Base-by-base conservation (phyloP, 1,140 invertebrate genomes). In the Augochlora pura region DNA sequence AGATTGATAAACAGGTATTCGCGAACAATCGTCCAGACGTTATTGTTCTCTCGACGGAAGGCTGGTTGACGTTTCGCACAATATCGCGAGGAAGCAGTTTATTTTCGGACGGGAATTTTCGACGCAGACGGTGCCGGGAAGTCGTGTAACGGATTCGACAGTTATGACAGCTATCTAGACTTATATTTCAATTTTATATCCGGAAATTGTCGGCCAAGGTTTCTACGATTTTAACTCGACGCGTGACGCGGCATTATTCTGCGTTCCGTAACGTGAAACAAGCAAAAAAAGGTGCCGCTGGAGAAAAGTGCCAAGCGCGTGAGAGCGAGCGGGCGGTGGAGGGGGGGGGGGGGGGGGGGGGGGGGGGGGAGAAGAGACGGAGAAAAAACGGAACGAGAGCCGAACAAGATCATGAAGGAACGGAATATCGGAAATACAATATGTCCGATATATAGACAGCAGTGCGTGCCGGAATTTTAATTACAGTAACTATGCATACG, bases 141-240 rank as follows among this genome's bases (percentile, higher is more conserved):
- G n/a, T 38, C 23, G 57, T 25, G 32, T 64, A 23, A 32, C 49
- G 49, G n/a, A 23, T 49, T 54, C 38, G 62, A 65, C 71, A 54
- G 42, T 14, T 25, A 32, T 9, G 62, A 64, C 62, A 54, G 42
- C 46, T 52, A 64, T 74, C 60, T 14, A 52, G 38, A 38, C 42
- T 54, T 63, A 64, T 74, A 65, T n/a, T 49, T 73, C 62, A 64
- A 42, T 49, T 73, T 64, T 65, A 65, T 49, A 46, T 39, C 46
- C 14, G 52, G 46, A 74, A 54, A 54, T 74, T 42, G 46, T 39
- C 21, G 52, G 62, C 14, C 27, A 32, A 54, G 71, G 62, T 65
- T 64, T 57, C 54, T 60, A 39, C 62, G 46, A 32, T 64, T 64
- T 54, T 64, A 65, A 54, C 62, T 64, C 27, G 60, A 74, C 62